Percentiles rank a stretch among this genome's conserved stretches.
These are phyloP conservation scores for Pimpla rufipes DNA, from an alignment of 2,888 invertebrate species.

Conservation along the genomic window DNA sequence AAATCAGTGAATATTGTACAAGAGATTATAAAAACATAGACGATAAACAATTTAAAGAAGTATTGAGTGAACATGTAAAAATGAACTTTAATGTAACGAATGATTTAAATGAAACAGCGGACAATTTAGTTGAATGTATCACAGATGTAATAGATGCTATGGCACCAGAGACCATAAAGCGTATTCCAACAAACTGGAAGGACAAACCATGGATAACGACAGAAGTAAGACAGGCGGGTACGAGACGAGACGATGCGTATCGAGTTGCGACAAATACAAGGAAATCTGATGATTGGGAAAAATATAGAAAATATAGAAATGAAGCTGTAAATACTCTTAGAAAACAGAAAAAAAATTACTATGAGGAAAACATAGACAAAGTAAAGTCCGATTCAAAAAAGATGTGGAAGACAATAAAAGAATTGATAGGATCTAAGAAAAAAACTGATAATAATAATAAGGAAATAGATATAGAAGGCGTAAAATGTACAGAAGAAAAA, in stretches of 20 bases:
- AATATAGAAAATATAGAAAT: constrained; percentile 36
- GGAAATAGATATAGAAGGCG: constrained; percentile 18
- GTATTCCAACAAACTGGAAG: constrained; percentile 40
- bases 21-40: constrained; percentile 26
- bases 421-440: constrained; percentile 44
- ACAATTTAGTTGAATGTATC: constrained; percentile 18
- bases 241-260: constrained; percentile 31
- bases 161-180: constrained; percentile 28
- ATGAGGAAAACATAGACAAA: constrained; percentile 38
- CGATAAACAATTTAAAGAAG: background rate
- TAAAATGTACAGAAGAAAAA: constrained; percentile 16
- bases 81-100: background rate
- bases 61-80: background rate
- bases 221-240: constrained; percentile 25
- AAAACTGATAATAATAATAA: constrained; percentile 3
- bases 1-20: background rate
- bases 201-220: constrained; percentile 45
- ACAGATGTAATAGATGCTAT: constrained; percentile 21
- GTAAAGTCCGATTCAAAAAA: constrained; percentile 10
- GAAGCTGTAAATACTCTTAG: constrained; percentile 15
- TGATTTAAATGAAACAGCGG: background rate
- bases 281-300: background rate
- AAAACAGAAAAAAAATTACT: constrained; percentile 28
- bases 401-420: constrained; percentile 49
- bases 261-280: background rate